Percentiles rank a stretch among this genome's conserved stretches.
phyloP scores from a whole-genome alignment of 2,797 vertebrate species.

The Pangasius krempfi region DNA sequence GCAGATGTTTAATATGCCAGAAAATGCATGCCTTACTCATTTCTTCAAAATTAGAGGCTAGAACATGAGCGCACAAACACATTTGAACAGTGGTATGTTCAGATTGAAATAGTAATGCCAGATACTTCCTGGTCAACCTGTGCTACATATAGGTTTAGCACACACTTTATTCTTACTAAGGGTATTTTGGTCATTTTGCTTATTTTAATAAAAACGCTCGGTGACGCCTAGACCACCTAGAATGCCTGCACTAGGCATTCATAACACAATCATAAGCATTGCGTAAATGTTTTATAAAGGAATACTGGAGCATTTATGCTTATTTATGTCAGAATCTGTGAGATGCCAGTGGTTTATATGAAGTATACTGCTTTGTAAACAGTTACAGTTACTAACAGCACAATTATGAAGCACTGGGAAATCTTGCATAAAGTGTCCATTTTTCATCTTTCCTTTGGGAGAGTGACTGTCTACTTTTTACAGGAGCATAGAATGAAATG shows the following conservation, averaged over 20 bases:
- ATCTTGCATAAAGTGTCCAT: background rate
- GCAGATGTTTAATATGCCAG: background rate
- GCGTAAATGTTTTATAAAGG: background rate
- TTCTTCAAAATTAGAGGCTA: background rate
- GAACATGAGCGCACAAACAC: background rate
- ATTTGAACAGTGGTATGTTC: background rate
- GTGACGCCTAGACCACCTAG: background rate
- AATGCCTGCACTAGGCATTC: background rate
- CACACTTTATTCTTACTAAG: background rate
- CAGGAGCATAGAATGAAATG: background rate
- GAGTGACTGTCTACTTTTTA: background rate
- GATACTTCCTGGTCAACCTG: constrained; percentile 20
- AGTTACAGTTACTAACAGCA: background rate
- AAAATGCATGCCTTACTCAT: background rate
- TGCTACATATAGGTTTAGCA: background rate
- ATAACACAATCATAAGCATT: background rate
- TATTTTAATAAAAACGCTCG: background rate
- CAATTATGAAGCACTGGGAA: background rate
- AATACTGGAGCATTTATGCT: background rate
- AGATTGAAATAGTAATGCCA: background rate
- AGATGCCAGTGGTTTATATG: background rate
- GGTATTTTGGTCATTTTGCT: background rate
- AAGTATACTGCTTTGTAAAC: too few species aligned
- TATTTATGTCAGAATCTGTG: background rate
- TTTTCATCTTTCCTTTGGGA: background rate